Evolutionary conservation across 2,113 vertebrate genomes (phyloP).

Genomic region (Machaerirhynchus nigripectus): DNA sequence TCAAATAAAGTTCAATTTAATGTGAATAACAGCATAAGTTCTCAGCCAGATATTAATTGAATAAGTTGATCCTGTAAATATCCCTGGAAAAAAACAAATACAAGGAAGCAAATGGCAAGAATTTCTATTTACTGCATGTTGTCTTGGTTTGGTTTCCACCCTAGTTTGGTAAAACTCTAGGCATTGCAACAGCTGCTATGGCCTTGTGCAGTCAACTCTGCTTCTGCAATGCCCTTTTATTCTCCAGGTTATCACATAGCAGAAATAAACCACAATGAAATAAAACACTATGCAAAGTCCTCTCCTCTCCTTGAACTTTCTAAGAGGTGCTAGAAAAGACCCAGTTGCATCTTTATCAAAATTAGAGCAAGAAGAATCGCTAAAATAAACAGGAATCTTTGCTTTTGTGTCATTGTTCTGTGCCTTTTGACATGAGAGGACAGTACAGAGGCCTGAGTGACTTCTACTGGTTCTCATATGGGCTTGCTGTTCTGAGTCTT

Average conservation of each 20-base stretch:
- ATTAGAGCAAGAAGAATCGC: not conserved
- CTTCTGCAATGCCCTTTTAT: not conserved
- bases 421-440: not conserved
- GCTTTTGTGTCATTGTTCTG: not conserved
- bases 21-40: not conserved
- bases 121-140: not conserved
- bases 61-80: not conserved
- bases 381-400: not conserved
- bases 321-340: not conserved
- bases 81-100: not conserved
- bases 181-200: not conserved
- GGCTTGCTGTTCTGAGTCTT: not conserved
- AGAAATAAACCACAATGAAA: not conserved
- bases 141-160: not conserved
- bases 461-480: not conserved
- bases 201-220: not conserved
- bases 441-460: not conserved
- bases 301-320: not conserved
- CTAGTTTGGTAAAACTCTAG: not conserved
- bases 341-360: not conserved
- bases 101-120: not conserved
- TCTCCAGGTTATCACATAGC: not conserved
- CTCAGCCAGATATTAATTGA: not conserved
- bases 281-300: not conserved
- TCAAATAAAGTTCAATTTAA: not conserved